Evolutionary conservation across 2,888 invertebrate species (phyloP).

Genomic region (Thysanoteuthis rhombus): DNA sequence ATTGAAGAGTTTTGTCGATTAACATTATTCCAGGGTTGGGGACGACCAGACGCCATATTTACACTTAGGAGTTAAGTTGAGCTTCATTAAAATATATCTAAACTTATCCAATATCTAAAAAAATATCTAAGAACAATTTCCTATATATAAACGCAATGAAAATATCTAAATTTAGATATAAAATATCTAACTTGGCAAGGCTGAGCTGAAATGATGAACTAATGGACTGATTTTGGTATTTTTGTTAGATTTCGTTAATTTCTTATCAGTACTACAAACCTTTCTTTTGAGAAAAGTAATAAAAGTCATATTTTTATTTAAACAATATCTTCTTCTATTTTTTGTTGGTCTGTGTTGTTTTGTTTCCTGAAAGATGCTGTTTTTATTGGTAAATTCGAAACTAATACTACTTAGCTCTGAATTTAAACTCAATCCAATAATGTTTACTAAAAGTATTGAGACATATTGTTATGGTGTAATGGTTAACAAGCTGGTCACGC

Average conservation of each 20-base stretch:
- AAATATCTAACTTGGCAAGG: too few relatives aligned
- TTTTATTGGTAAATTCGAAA: neutral
- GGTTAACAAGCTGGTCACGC: too few relatives aligned
- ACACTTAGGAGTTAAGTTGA: too few relatives aligned
- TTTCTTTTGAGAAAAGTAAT: neutral
- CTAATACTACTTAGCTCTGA: neutral
- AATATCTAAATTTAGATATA: too few relatives aligned
- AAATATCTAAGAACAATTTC: too few relatives aligned
- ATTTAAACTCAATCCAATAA: neutral
- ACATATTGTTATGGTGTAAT: neutral
- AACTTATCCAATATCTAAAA: too few relatives aligned
- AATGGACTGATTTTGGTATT: neutral
- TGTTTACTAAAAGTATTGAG: too few relatives aligned
- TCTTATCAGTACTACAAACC: neutral
- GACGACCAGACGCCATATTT: constrained; percentile 13
- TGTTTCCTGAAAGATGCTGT: too few relatives aligned
- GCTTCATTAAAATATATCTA: too few relatives aligned
- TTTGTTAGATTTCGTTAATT: neutral
- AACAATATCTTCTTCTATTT: neutral
- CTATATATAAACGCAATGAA: too few relatives aligned
- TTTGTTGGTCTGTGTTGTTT: too few relatives aligned
- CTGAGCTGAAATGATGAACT: neutral
- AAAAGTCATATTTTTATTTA: neutral
- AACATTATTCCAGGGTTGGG: neutral
- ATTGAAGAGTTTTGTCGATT: neutral